phyloP scores from a whole-genome alignment of 2,113 vertebrate genomes.

The Cavia porcellus region DNA sequence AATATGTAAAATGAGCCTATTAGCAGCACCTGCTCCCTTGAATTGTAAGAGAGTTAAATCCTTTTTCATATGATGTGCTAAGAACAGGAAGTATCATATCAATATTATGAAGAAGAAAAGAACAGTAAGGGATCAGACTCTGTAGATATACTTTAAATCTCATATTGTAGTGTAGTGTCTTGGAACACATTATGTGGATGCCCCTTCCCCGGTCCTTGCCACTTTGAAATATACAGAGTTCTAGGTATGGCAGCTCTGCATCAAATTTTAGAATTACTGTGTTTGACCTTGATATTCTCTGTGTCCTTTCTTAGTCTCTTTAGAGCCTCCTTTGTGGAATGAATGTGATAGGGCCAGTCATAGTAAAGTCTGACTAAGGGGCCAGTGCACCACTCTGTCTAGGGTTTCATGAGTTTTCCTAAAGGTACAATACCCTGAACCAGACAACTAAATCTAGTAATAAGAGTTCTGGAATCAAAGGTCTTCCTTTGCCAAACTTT shows the following conservation, averaged over 20 bases:
- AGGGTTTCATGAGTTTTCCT: neutral
- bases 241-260: neutral
- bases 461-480: neutral
- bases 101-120: neutral
- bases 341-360: neutral
- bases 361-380: neutral
- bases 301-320: neutral
- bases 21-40: neutral
- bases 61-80: neutral
- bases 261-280: neutral
- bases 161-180: neutral
- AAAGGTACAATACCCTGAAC: neutral
- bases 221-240: constrained; percentile 31
- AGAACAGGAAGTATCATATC: neutral
- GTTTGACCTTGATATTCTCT: neutral
- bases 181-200: neutral
- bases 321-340: neutral
- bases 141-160: neutral
- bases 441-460: neutral
- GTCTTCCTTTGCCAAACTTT: neutral
- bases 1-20: neutral
- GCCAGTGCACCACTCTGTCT: neutral
- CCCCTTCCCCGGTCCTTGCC: neutral
- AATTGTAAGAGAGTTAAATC: neutral
- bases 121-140: neutral